Evolutionary conservation across 2,888 invertebrate genomes (phyloP).

Genomic region (Linyphia triangularis): DNA sequence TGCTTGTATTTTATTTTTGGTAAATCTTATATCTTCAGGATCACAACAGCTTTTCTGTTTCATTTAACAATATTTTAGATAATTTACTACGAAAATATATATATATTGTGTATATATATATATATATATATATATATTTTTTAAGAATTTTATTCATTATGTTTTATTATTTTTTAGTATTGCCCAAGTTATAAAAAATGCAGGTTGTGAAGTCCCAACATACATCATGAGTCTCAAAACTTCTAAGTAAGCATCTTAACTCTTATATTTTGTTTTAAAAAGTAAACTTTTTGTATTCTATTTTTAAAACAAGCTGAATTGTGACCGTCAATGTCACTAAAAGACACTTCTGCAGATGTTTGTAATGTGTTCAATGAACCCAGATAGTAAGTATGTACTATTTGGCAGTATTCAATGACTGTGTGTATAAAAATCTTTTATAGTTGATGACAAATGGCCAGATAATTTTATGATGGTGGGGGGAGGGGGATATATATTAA

Average conservation of each 20-base stretch:
- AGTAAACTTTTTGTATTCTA: background rate
- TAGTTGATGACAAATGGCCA: too few relatives aligned
- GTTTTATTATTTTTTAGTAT: slow-evolving; percentile 81
- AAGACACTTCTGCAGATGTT: background rate
- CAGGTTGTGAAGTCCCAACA: slow-evolving; percentile 94
- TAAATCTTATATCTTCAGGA: background rate
- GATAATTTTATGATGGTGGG: too few relatives aligned
- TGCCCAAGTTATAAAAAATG: slow-evolving; percentile 92
- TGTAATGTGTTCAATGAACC: too few relatives aligned
- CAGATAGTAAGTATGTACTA: too few relatives aligned
- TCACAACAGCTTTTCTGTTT: too few relatives aligned
- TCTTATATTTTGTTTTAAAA: background rate
- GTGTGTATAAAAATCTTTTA: too few relatives aligned
- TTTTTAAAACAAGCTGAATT: too few relatives aligned
- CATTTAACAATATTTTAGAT: background rate
- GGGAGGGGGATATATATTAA: too few relatives aligned
- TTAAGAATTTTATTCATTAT: background rate
- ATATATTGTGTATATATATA: background rate
- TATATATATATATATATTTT: background rate
- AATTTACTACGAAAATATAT: background rate
- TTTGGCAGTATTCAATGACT: too few relatives aligned
- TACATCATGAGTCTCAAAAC: slow-evolving; percentile 89
- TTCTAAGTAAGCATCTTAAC: slow-evolving; percentile 33
- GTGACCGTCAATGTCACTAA: background rate
- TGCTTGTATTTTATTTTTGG: background rate